phyloP scores from a whole-genome alignment of 1,140 invertebrate species.

The Bombus polaris region DNA sequence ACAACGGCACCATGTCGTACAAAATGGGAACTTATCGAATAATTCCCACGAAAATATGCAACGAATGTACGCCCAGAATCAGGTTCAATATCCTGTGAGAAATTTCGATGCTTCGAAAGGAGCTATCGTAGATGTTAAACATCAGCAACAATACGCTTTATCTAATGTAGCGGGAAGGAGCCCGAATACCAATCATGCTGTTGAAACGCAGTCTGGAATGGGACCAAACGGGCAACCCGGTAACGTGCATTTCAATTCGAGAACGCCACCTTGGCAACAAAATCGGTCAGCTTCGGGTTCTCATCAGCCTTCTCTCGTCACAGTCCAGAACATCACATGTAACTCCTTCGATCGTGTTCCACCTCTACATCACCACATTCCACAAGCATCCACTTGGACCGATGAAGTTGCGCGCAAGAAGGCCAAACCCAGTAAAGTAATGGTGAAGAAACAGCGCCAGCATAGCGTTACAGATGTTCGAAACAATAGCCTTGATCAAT shows the following conservation, averaged over 20 bases:
- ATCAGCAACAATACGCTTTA: slow-evolving; percentile 73
- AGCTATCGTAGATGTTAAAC: slow-evolving; percentile 64
- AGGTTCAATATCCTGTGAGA: slow-evolving; percentile 79
- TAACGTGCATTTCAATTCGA: slow-evolving; percentile 78
- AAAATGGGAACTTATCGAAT: slow-evolving; percentile 74
- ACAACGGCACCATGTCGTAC: slow-evolving; percentile 77
- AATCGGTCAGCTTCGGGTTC: slow-evolving; percentile 79
- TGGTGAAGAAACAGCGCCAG: slow-evolving; percentile 84
- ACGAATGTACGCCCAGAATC: slow-evolving; percentile 84
- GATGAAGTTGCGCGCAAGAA: slow-evolving; percentile 87
- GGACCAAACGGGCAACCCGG: slow-evolving; percentile 70
- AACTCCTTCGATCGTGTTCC: slow-evolving; percentile 87
- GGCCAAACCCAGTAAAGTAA: slow-evolving; percentile 83
- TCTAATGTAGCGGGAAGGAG: slow-evolving; percentile 72
- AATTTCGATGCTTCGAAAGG: slow-evolving; percentile 73
- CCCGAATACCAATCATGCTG: slow-evolving; percentile 68
- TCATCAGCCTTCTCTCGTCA: slow-evolving; percentile 72
- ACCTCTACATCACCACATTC: slow-evolving; percentile 87
- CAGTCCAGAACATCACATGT: slow-evolving; percentile 76
- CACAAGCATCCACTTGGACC: slow-evolving; percentile 85
- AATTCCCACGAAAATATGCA: slow-evolving; percentile 82
- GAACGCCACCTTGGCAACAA: slow-evolving; percentile 86
- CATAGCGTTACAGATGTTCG: slow-evolving; percentile 75
- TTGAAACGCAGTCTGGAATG: slow-evolving; percentile 67
- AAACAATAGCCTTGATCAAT: slow-evolving; percentile 68